Conservation (phyloP, 2,888 invertebrate genomes). For the Dione vanillae region DNA sequence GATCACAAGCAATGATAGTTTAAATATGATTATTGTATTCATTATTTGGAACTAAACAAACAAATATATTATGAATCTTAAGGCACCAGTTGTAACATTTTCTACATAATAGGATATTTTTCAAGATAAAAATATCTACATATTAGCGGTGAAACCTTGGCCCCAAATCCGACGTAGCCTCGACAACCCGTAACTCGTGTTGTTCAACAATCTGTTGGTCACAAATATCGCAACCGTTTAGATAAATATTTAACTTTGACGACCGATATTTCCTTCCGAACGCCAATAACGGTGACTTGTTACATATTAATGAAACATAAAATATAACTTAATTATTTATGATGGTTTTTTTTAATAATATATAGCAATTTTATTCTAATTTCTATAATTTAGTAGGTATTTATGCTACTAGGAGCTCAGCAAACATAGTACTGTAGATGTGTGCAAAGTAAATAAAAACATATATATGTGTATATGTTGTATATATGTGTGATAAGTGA, state of each 20-base stretch:
- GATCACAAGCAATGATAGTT: background rate
- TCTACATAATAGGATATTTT: conserved; percentile 55
- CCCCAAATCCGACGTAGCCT: conserved; percentile 76
- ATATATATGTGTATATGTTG: conserved; percentile 10
- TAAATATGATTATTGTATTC: background rate
- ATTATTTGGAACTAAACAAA: conserved; percentile 37
- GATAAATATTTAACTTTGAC: conserved; percentile 54
- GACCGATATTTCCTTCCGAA: conserved; percentile 47
- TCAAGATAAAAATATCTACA: conserved; percentile 68
- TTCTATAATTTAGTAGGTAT: conserved; percentile 42
- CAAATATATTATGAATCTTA: conserved; percentile 48
- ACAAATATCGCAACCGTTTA: conserved; percentile 72
- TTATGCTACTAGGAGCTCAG: conserved; percentile 63
- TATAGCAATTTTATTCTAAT: background rate
- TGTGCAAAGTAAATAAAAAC: conserved; percentile 33
- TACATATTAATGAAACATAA: conserved; percentile 16
- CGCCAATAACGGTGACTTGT: conserved; percentile 18
- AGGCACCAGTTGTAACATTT: conserved; percentile 52
- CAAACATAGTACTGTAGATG: conserved; percentile 50
- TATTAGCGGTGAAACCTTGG: conserved; percentile 78
- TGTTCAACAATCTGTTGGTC: conserved; percentile 72
- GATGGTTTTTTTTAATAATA: background rate
- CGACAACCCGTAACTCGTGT: conserved; percentile 62
- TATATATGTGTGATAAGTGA: conserved; percentile 40
- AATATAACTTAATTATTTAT: background rate